Base-by-base conservation (phyloP, 2,888 invertebrate genomes). In the Bembecia ichneumoniformis region DNA sequence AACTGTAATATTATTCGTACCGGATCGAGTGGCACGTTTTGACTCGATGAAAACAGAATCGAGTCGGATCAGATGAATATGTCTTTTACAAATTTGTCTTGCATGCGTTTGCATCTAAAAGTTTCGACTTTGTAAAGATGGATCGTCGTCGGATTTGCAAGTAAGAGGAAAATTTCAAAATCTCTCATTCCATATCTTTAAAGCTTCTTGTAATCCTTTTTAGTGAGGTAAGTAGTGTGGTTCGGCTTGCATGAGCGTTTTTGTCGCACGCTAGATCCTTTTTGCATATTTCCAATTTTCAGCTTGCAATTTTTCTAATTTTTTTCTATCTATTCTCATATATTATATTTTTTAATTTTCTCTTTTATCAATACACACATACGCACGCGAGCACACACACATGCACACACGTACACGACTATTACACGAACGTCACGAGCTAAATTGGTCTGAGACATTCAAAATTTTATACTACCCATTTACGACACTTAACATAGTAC, bases 81-180 rank as follows among this genome's bases (percentile, higher is more conserved):
- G 72, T 78, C 68, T 69, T 71, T 64, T 58, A 71, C 64, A 62
- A 68, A 64, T 54, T 60, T 59, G 64, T 65, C 59, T 66, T 83
- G 82, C 82, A 81, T 83, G 81, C 74, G 64, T 63, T 58, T 63
- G 71, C 71, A 66, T 71, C 63, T 62, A 58, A 59, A 62, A 61
- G 58, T 52, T 63, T 2, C 28, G 63, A 59, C 62, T 60, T 68
- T 78, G 74, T 79, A 69, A 78, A 62, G 66, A 74, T 80, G 82
- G 86, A 87, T 86, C 86, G 86, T 87, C 86, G 86, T 83, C 80
- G 86, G 86, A 86, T 69, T 74, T 73, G 75, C 84, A 82, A 84
- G 86, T 84, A 83, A 87, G 84, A 78, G 74, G 74, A 69, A 74
- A 77, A 63, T 66, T 63, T 63, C 66, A 40, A 40, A 68, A 64